A percentile compares a stretch with the other conserved stretches of the same genome.
These are phyloP conservation scores for Frankliniella intonsa DNA, from an alignment of 2,888 invertebrate species.

Conservation along the genomic window DNA sequence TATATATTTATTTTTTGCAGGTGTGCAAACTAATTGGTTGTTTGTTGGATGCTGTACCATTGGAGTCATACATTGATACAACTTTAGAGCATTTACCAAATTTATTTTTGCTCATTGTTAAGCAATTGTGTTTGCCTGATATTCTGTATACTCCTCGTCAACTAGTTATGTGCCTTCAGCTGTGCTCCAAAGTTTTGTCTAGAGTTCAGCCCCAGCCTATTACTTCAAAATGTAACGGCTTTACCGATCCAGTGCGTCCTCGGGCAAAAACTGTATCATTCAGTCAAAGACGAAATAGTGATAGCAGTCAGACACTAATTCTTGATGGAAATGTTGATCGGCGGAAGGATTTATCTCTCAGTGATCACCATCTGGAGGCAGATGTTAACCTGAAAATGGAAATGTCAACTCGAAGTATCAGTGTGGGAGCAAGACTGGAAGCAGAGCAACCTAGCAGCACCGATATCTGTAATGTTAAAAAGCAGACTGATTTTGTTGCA, in stretches of 20 bases:
- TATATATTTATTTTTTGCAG: slow-evolving; percentile 46
- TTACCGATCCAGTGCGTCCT: neutral
- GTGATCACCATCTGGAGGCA: neutral
- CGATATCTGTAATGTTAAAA: neutral
- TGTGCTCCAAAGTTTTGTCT: slow-evolving; percentile 68
- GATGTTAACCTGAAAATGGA: neutral
- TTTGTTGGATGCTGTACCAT: slow-evolving; percentile 66
- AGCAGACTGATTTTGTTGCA: neutral
- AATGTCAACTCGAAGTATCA: neutral
- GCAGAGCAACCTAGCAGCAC: neutral
- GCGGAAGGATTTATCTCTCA: neutral
- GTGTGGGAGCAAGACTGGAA: neutral
- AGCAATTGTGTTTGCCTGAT: slow-evolving; percentile 56
- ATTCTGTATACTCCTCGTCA: slow-evolving; percentile 55
- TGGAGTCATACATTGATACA: slow-evolving; percentile 71
- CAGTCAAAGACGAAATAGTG: slow-evolving; percentile 2
- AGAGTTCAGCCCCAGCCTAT: slow-evolving; percentile 60
- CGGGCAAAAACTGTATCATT: slow-evolving; percentile 1
- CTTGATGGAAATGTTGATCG: neutral
- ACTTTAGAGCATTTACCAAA: slow-evolving; percentile 74
- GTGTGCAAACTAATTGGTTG: slow-evolving; percentile 69
- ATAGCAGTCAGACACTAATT: neutral
- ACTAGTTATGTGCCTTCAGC: slow-evolving; percentile 58
- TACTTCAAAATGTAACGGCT: neutral
- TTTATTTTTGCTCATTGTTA: slow-evolving; percentile 63